Conservation (phyloP, 2,888 invertebrate genomes). For the Elegia similella region DNA sequence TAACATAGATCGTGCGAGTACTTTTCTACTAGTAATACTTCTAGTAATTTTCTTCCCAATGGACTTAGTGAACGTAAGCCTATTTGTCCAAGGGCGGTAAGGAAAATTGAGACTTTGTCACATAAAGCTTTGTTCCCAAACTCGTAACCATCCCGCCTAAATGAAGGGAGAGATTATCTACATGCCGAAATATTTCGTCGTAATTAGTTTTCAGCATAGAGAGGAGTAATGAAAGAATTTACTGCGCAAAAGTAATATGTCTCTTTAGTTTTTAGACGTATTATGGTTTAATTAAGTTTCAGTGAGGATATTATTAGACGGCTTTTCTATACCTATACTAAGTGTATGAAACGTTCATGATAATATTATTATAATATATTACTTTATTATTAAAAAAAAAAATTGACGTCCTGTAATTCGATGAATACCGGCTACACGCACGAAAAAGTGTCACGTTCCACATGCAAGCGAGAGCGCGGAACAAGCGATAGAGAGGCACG, state of each 20-base stretch:
- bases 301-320: too few relatives aligned
- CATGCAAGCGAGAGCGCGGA: too few relatives aligned
- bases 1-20: too few relatives aligned
- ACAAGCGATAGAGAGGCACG: too few relatives aligned
- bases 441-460: too few relatives aligned
- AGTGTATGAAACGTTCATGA: too few relatives aligned
- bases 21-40: neutral
- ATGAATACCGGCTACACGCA: too few relatives aligned
- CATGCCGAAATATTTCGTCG: neutral
- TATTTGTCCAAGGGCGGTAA: neutral
- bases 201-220: slow-evolving; percentile 2
- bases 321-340: too few relatives aligned
- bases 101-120: neutral
- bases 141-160: neutral
- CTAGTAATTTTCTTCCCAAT: neutral
- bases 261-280: neutral
- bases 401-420: too few relatives aligned
- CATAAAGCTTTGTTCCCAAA: neutral
- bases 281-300: too few relatives aligned
- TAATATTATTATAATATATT: too few relatives aligned
- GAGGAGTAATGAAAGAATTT: neutral
- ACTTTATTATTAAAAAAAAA: too few relatives aligned
- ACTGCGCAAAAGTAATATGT: neutral
- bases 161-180: neutral
- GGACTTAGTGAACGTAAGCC: neutral